Percentiles rank a stretch among this genome's conserved stretches.
Conservation (phyloP, 1,140 invertebrate species). For the Carposina sasakii region DNA sequence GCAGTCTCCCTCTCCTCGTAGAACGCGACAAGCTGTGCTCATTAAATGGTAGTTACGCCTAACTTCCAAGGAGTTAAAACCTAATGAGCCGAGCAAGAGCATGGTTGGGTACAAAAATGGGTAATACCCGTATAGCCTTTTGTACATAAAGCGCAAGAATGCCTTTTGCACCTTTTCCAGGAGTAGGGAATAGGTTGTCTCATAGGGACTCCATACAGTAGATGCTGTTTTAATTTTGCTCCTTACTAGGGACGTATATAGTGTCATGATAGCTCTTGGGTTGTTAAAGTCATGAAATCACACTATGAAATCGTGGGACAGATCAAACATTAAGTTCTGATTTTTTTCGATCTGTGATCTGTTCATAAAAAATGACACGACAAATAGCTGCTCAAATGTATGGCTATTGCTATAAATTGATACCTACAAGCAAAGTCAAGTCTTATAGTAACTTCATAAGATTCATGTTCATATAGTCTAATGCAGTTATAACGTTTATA, state of each 20-base stretch:
- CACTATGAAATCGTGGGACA: too few species aligned
- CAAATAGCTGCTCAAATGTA: too few species aligned
- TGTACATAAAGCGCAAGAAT: not conserved
- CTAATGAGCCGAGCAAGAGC: not conserved
- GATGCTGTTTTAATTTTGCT: not conserved
- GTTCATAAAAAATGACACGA: too few species aligned
- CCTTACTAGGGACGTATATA: not conserved
- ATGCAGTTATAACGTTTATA: too few species aligned
- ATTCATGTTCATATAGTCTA: too few species aligned
- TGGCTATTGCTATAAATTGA: too few species aligned
- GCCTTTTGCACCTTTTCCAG: not conserved
- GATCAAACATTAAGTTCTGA: too few species aligned
- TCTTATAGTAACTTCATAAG: too few species aligned
- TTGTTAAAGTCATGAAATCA: not conserved
- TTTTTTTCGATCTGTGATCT: too few species aligned
- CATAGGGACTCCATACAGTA: not conserved
- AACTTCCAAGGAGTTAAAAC: not conserved
- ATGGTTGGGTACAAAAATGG: not conserved
- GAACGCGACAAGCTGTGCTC: not conserved
- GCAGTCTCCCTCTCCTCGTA: slow-evolving; percentile 1
- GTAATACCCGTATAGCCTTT: not conserved
- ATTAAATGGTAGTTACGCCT: not conserved
- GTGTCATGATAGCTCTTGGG: not conserved
- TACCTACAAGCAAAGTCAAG: too few species aligned
- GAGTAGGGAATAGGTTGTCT: not conserved